A percentile compares a stretch with the other conserved stretches of the same genome.
Conservation (phyloP, 2,797 vertebrate genomes). For the Cottoperca gobio region DNA sequence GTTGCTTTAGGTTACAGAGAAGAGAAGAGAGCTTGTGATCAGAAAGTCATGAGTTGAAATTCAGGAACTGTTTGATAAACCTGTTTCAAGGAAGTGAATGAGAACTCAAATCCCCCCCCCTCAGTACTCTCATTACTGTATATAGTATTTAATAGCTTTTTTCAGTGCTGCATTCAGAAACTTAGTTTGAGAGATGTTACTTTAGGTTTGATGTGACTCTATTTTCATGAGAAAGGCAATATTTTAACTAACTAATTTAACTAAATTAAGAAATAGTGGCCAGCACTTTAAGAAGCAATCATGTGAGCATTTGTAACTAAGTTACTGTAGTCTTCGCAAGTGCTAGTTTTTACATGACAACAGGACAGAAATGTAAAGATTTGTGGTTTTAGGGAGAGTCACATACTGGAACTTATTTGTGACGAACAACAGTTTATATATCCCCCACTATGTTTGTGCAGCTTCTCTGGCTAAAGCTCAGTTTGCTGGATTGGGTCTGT, state of each 20-base stretch:
- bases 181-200: background rate
- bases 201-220: background rate
- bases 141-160: background rate
- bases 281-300: background rate
- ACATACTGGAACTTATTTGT: background rate
- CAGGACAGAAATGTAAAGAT: background rate
- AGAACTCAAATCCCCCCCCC: background rate
- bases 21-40: constrained; percentile 29
- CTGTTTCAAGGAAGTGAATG: constrained; percentile 19
- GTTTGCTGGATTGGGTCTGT: constrained; percentile 8
- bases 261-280: background rate
- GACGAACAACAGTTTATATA: background rate
- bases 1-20: constrained; percentile 12
- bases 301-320: background rate
- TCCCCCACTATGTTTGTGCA: background rate
- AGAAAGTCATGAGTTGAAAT: constrained; percentile 36
- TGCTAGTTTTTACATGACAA: background rate
- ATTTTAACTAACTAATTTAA: no score
- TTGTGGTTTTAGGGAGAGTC: background rate
- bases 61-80: constrained; percentile 29
- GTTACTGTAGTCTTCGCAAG: background rate
- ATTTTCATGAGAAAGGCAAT: background rate
- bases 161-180: background rate
- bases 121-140: background rate
- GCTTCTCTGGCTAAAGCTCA: background rate